Evolutionary conservation across 2,797 vertebrate species (phyloP).

Genomic region (Pseudotriccus pelzelni): DNA sequence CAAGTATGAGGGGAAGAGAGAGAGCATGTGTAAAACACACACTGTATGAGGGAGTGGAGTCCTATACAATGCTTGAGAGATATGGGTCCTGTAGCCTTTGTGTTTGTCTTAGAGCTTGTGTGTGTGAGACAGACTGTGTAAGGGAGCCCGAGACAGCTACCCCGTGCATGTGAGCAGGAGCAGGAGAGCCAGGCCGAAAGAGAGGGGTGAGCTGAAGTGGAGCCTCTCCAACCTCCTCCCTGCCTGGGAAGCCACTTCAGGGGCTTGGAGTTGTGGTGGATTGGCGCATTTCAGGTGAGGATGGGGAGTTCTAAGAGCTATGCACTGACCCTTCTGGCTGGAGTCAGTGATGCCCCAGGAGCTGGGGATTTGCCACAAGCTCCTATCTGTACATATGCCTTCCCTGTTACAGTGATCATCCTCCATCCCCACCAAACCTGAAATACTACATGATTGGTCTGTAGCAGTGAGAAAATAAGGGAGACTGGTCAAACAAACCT

Average conservation of each 20-base stretch:
- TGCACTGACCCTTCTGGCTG: background rate
- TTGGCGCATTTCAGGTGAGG: background rate
- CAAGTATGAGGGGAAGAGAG: background rate
- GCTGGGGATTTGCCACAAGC: background rate
- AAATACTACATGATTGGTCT: background rate
- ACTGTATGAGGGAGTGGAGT: background rate
- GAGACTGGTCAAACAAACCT: background rate
- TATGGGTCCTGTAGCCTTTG: background rate
- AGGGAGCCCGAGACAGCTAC: background rate
- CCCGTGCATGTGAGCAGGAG: fast-evolving
- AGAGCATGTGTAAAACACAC: background rate
- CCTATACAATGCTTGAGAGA: background rate
- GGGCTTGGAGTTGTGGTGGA: background rate
- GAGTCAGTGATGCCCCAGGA: background rate
- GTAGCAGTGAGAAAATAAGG: background rate
- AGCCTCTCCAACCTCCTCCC: background rate
- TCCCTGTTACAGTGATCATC: background rate
- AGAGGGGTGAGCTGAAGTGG: background rate
- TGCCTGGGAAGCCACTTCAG: background rate
- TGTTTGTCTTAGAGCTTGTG: background rate
- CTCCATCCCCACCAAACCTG: background rate
- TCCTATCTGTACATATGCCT: background rate
- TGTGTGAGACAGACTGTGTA: background rate
- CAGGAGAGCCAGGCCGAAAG: background rate
- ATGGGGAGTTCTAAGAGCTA: background rate